Evolutionary conservation across 2,888 invertebrate species (phyloP), one percentile per base, ranked within the genome.

Genomic region (Eupithecia insigniata): DNA sequence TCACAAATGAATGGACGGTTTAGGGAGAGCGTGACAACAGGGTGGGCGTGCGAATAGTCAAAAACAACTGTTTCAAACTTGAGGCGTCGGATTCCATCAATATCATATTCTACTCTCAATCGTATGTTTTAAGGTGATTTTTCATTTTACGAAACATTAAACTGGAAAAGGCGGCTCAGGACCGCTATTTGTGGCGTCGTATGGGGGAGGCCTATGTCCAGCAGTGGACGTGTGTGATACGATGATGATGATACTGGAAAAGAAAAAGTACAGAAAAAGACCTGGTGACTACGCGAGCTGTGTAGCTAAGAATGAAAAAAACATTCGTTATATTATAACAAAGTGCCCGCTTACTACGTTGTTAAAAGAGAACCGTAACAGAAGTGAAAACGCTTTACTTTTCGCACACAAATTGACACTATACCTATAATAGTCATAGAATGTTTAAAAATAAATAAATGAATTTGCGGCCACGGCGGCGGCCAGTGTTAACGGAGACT

Each of bases 31-130:
- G 32, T 30, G 18, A 22, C 26, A 64, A 32, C 34, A n/a, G 43
- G 34, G 58, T 64, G 43, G 62, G 71, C 67, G 71, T 67, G 55
- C 39, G 30, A 67, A 61, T 51, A 30, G 65, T 66, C 46, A 43
- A 30, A 46, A 28, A 28, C 55, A 55, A 3, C 51, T 51, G 6
- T 22, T 22, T 12, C 12, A 22, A 51, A 46, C 46, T 8, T 46
- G 46, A 46, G n/a, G 5, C 8, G 46, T 46, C 46, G 46, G 46
- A 46, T n/a, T 8, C 46, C 46, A 2, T n/a, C 46, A 51, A 51
- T 51, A 51, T 22, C 51, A 22, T 51, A 22, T 0, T 46, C 46
- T 46, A 7, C 18, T 51, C 51, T 51, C 2, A 51, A 43, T n/a
- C 18, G n/a, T 2, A n/a, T 46, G 0, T 46, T 43, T 18, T 43